Percentiles rank a stretch among this genome's conserved stretches.
Conservation (phyloP, 1,140 invertebrate species). For the Sipha flava region DNA sequence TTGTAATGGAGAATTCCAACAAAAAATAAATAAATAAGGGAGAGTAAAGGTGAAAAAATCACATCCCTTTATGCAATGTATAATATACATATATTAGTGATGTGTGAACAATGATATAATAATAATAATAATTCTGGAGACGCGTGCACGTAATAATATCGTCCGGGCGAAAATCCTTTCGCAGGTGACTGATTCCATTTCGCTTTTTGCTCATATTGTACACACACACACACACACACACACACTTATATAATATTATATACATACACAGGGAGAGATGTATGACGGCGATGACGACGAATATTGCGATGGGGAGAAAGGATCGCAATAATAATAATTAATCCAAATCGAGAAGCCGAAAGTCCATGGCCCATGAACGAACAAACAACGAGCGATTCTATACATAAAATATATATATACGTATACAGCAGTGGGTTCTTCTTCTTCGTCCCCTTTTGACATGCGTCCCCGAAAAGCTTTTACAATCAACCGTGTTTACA, state of each 20-base stretch:
- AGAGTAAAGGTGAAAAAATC: background rate
- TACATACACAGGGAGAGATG: background rate
- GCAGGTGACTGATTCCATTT: constrained; percentile 21
- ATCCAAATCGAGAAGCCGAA: constrained; percentile 23
- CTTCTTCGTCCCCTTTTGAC: background rate
- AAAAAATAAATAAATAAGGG: background rate
- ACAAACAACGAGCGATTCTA: background rate
- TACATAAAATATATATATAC: background rate
- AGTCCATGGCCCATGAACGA: background rate
- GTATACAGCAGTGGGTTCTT: background rate
- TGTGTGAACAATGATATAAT: background rate
- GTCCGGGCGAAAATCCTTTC: constrained; percentile 19
- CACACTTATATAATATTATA: background rate
- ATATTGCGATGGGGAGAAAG: background rate
- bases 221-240: background rate
- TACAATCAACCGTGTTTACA: constrained; percentile 13
- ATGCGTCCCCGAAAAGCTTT: constrained; percentile 6
- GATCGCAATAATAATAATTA: constrained; percentile 28
- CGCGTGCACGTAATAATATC: background rate
- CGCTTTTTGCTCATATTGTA: background rate
- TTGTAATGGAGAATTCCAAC: background rate
- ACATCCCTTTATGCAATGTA: background rate
- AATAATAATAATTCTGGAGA: background rate
- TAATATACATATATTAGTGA: background rate
- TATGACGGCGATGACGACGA: background rate